Percentiles rank a stretch among this genome's conserved stretches.
These are phyloP conservation scores for Echinarachnius parma DNA, from an alignment of 53 echinoderm and acorn worm genomes.

Conservation along the genomic window DNA sequence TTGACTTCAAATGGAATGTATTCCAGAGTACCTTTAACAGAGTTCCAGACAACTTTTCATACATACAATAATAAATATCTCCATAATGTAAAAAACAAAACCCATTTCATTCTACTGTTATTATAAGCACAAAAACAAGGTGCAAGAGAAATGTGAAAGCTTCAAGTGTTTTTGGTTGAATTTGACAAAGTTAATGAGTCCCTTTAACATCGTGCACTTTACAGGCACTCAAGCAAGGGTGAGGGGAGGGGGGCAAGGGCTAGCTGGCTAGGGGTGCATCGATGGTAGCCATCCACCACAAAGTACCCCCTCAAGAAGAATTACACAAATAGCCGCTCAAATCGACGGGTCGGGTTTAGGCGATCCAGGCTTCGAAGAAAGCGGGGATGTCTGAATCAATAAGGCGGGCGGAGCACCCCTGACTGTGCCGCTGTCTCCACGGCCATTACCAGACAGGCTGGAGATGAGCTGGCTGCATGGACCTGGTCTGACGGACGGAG, in stretches of 20 bases:
- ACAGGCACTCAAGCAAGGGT: no score
- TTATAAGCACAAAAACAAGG: no score
- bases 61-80: no score
- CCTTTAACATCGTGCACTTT: no score
- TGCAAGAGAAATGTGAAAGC: no score
- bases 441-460: slow-evolving; percentile 24
- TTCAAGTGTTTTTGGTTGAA: no score
- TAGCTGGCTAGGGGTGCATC: not conserved
- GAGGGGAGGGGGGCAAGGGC: not conserved
- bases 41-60: no score
- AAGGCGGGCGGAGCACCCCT: slow-evolving; percentile 18
- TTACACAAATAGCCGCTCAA: slow-evolving; percentile 39
- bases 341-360: slow-evolving; percentile 8
- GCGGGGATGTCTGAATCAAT: slow-evolving; percentile 36
- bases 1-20: no score
- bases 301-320: slow-evolving; percentile 25
- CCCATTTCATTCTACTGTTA: no score
- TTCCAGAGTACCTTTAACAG: no score
- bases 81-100: no score
- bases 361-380: slow-evolving; percentile 26
- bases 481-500: not conserved
- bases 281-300: not conserved
- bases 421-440: slow-evolving; percentile 42
- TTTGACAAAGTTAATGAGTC: no score
- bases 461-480: slow-evolving; percentile 36